Evolutionary conservation across 1,140 invertebrate species (phyloP), one percentile per base, ranked within the genome.

Genomic region (Drosophila mayri): DNA sequence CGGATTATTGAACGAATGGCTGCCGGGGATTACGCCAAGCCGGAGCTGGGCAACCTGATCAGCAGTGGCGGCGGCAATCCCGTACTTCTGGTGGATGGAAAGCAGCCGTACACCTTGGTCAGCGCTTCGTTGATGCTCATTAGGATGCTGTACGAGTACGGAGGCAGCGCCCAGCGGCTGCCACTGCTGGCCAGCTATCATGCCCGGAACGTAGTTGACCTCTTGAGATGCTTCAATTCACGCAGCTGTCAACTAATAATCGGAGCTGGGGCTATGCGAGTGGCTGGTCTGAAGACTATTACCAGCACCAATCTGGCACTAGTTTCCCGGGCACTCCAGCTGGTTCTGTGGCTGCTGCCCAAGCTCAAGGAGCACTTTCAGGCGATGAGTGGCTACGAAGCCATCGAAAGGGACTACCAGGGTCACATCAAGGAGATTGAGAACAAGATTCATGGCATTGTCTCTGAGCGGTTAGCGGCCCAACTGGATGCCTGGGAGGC

Each of bases 251-350:
- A 99, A 92, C 93, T 99, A 61, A 97, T 99, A 28, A 94, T 99
- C 25, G 98, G 98, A 52, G 99, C 98, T 35, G 98, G 98, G 35
- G 98, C 99, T 3, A 95, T 99, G 86, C 96, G 98, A 90, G 96
- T 98, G 68, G 98, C 98, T 18, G 98, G 98, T 1, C 93, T 99
- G 43, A 99, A 99, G 94, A 99, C 98, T 46, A 99, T 99, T 52
- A 98, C 98, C 1, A 98, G 97, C 71, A 97, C 96, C 43, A 99
- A 99, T 94, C 94, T 99, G 68, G 98, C 98, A 10, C 93, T 99
- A 67, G 97, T 98, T 0, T 97, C 97, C 10, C 94, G 99, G 72
- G 98, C 96, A 93, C 92, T 98, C 91, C 96, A 97, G 86, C 93
- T 97, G 18, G 94, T 99, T 40, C 91, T 97, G 12, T 97, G 96